These are phyloP conservation scores for Sebastes steindachneri DNA, from an alignment of 2,797 vertebrate species.

Conservation along the genomic window DNA sequence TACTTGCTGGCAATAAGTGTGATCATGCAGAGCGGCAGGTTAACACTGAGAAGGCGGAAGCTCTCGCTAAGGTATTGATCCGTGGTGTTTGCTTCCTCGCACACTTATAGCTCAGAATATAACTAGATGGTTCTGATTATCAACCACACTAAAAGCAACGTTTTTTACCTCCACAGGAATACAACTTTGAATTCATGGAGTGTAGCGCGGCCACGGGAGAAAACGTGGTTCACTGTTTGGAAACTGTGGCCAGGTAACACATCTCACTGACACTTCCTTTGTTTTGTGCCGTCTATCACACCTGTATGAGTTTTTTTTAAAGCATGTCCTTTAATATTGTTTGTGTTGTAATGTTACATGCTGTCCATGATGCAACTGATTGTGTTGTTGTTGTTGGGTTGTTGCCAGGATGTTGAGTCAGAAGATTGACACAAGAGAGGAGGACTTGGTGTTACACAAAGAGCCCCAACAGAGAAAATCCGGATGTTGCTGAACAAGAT, in stretches of 20 bases:
- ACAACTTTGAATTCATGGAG: slow-evolving; percentile 88
- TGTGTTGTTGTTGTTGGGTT: slow-evolving; percentile 17
- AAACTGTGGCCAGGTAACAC: slow-evolving; percentile 88
- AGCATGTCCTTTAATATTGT: not conserved
- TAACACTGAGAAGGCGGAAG: slow-evolving; percentile 77
- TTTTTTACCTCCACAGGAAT: slow-evolving; percentile 80
- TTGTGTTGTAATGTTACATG: not conserved
- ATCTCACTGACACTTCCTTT: not conserved
- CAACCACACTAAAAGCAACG: not conserved
- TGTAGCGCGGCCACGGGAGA: slow-evolving; percentile 92
- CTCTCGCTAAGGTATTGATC: slow-evolving; percentile 85
- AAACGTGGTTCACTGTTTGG: slow-evolving; percentile 87
- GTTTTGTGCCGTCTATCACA: not conserved
- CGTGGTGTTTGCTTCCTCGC: not conserved
- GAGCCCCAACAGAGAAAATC: slow-evolving; percentile 69
- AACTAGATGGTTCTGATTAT: not conserved
- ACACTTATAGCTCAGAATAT: not conserved
- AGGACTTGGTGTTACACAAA: slow-evolving; percentile 64
- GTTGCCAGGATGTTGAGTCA: slow-evolving; percentile 79
- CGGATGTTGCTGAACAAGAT: slow-evolving; percentile 79
- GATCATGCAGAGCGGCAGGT: slow-evolving; percentile 85
- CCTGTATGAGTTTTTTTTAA: not conserved
- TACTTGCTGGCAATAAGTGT: slow-evolving; percentile 94
- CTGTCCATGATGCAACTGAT: not conserved
- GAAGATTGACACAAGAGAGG: slow-evolving; percentile 57